These are phyloP conservation scores for Rutilus rutilus DNA, from an alignment of 2,113 vertebrate genomes.

Conservation along the genomic window DNA sequence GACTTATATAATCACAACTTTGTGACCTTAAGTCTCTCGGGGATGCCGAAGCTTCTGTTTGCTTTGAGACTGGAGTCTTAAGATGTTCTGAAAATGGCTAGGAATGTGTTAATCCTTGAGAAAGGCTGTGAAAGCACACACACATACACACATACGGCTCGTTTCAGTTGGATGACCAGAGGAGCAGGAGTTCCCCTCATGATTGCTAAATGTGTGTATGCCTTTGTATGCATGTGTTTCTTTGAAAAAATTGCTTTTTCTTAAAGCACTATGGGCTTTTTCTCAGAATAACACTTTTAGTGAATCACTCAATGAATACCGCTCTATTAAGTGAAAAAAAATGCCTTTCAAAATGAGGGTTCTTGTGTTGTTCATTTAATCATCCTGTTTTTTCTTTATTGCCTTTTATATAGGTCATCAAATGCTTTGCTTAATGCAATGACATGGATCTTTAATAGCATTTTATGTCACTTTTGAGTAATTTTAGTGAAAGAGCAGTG, in stretches of 20 bases:
- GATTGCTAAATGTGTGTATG: constrained; percentile 19
- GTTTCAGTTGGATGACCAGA: constrained; percentile 43
- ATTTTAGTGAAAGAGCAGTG: constrained; percentile 55
- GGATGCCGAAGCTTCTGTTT: constrained; percentile 62
- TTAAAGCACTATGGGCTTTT: background rate
- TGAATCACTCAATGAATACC: constrained; percentile 2
- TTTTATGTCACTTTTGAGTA: constrained; percentile 46
- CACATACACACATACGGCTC: background rate
- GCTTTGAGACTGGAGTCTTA: constrained; percentile 65
- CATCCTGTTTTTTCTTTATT: background rate
- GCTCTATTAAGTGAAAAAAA: background rate
- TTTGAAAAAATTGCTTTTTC: background rate
- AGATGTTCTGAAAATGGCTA: constrained; percentile 52
- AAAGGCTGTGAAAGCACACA: constrained; percentile 51
- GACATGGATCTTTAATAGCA: background rate
- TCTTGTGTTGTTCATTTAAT: background rate
- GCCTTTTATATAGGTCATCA: background rate
- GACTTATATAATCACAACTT: constrained; percentile 60
- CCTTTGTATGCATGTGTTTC: background rate
- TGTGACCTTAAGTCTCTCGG: constrained; percentile 60
- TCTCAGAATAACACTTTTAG: background rate
- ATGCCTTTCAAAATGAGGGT: background rate
- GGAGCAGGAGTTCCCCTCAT: constrained; percentile 46
- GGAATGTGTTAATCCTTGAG: constrained; percentile 68
- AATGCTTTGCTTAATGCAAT: background rate